Conservation (phyloP, 2,888 invertebrate genomes). For the Napeogenes sylphis region DNA sequence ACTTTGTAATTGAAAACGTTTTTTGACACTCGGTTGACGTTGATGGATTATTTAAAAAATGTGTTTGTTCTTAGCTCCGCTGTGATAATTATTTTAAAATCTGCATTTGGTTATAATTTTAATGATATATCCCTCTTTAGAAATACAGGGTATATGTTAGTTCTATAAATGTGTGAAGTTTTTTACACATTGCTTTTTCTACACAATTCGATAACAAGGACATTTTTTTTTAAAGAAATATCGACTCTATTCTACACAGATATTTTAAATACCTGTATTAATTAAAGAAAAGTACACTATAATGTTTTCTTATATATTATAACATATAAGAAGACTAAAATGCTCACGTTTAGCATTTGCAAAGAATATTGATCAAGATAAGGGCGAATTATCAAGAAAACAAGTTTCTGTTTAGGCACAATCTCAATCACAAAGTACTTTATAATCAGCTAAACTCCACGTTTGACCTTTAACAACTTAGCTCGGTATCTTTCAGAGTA, state of each 20-base stretch:
- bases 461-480: constrained; percentile 55
- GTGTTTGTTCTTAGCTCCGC: constrained; percentile 26
- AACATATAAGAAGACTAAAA: not conserved
- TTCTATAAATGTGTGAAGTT: too few relatives aligned
- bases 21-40: constrained; percentile 51
- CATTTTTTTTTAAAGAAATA: too few relatives aligned
- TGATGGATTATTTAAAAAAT: constrained; percentile 55
- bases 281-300: too few relatives aligned
- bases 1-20: constrained; percentile 63
- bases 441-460: constrained; percentile 43
- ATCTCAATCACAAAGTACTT: constrained; percentile 52
- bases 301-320: not conserved
- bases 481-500: constrained; percentile 48
- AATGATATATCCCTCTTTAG: too few relatives aligned
- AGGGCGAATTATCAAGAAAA: constrained; percentile 34
- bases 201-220: too few relatives aligned
- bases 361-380: constrained; percentile 11
- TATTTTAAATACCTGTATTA: too few relatives aligned
- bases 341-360: not conserved
- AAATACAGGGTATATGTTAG: too few relatives aligned
- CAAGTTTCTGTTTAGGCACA: constrained; percentile 38
- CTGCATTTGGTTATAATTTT: not conserved
- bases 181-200: too few relatives aligned
- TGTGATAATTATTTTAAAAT: constrained; percentile 16
- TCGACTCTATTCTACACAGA: too few relatives aligned